Percentiles rank a stretch among this genome's conserved stretches.
These are phyloP conservation scores for Festucalex cinctus DNA, from an alignment of 2,113 vertebrate genomes.

Conservation along the genomic window DNA sequence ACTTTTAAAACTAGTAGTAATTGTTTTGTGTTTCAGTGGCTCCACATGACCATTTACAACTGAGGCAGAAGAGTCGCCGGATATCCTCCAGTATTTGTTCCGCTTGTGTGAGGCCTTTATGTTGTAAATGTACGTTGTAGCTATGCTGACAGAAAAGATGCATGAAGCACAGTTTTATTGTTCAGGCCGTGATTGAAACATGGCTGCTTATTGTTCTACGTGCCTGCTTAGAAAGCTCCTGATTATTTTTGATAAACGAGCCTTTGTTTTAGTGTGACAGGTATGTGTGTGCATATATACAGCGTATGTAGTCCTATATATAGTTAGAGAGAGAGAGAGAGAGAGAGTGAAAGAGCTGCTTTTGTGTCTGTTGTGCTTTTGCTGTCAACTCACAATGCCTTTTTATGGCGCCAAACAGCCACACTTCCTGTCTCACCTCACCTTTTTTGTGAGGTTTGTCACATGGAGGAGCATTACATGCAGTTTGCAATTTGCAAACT, in stretches of 20 bases:
- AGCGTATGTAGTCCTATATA: slow-evolving; percentile 54
- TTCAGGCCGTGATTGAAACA: not conserved
- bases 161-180: not conserved
- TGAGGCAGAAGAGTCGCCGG: slow-evolving; percentile 31
- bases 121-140: no score
- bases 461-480: not conserved
- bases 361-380: no score
- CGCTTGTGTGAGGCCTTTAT: no score
- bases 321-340: not conserved
- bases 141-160: not conserved
- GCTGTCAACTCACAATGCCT: no score
- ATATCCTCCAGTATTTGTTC: not conserved
- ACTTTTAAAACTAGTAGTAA: not conserved
- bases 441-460: not conserved
- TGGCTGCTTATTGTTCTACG: not conserved
- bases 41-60: slow-evolving; percentile 75
- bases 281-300: slow-evolving; percentile 46
- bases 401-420: no score
- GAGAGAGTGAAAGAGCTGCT: no score
- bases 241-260: slow-evolving; percentile 25
- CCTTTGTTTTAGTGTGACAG: slow-evolving; percentile 22
- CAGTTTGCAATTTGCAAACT: not conserved
- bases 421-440: no score
- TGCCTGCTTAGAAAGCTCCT: not conserved
- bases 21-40: slow-evolving; percentile 64